Evolutionary conservation across 2,797 vertebrate genomes (phyloP).

Genomic region (Stomatorhinus walkeri): DNA sequence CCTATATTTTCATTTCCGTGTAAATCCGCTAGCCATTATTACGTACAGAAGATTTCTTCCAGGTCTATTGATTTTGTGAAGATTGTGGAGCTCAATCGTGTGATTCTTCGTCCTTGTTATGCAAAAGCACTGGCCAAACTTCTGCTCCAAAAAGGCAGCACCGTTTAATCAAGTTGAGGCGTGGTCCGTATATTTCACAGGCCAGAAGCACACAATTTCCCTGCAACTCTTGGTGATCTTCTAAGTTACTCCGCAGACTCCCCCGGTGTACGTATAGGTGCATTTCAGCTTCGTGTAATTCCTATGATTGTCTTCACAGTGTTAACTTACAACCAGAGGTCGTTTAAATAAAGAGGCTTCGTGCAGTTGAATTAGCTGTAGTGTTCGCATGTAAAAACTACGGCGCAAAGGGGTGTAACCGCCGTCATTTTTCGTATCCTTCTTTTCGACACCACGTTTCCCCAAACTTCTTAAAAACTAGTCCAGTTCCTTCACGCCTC

Average conservation of each 20-base stretch:
- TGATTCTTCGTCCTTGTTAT: slow-evolving; percentile 53
- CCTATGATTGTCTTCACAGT: slow-evolving; percentile 99
- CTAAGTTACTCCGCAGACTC: slow-evolving; percentile 36
- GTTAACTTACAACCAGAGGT: slow-evolving; percentile 81
- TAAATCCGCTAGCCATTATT: slow-evolving; percentile 42
- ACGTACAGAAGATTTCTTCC: slow-evolving; percentile 42
- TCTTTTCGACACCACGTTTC: neutral
- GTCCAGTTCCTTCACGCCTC: slow-evolving; percentile 78
- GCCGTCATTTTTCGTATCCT: slow-evolving; percentile 46
- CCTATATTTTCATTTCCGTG: slow-evolving; percentile 55
- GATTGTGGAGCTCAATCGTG: slow-evolving; percentile 51
- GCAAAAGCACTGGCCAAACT: slow-evolving; percentile 71
- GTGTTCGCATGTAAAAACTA: slow-evolving; percentile 46
- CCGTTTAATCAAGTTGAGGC: slow-evolving; percentile 53
- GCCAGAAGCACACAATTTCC: slow-evolving; percentile 53
- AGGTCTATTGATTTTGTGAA: slow-evolving; percentile 49
- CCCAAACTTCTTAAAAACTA: slow-evolving; percentile 27
- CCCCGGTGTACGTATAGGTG: slow-evolving; percentile 32
- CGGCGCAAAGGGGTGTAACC: slow-evolving; percentile 55
- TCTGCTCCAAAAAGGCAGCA: slow-evolving; percentile 62
- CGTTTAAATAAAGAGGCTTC: slow-evolving; percentile 68
- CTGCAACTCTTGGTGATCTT: slow-evolving; percentile 53
- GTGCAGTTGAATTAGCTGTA: slow-evolving; percentile 62
- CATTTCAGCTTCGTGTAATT: slow-evolving; percentile 52
- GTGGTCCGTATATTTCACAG: slow-evolving; percentile 52